Conservation (phyloP, 2,797 vertebrate species). For the Netta rufina region DNA sequence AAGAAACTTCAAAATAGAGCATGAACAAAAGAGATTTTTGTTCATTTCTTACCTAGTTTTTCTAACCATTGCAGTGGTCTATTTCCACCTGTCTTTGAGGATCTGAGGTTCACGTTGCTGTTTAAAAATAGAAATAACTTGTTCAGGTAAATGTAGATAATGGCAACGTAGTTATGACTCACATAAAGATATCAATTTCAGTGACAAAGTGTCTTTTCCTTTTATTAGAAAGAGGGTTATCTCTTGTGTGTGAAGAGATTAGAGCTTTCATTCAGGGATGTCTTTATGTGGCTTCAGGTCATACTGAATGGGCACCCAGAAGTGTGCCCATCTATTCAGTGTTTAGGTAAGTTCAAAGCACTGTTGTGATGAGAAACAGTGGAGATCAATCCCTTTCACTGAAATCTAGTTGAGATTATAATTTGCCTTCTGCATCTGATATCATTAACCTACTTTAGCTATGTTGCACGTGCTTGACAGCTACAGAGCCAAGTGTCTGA, state of each 20-base stretch:
- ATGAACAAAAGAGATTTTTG: not conserved
- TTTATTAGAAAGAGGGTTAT: not conserved
- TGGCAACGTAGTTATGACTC: not conserved
- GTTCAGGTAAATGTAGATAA: not conserved
- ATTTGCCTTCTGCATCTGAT: not conserved
- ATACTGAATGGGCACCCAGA: not conserved
- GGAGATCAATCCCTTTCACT: not conserved
- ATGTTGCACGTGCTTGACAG: not conserved
- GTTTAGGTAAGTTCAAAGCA: not conserved
- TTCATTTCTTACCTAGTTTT: fast-evolving
- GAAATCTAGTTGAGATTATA: not conserved
- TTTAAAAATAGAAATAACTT: not conserved
- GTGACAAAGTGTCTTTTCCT: not conserved
- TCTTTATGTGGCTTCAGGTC: not conserved
- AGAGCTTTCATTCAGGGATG: not conserved
- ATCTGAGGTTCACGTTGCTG: not conserved
- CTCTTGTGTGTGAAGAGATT: not conserved
- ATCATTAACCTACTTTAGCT: conserved; percentile 1
- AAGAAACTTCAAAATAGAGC: not conserved
- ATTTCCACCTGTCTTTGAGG: not conserved
- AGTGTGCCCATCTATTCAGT: not conserved
- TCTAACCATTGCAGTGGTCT: not conserved
- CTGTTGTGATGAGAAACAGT: not conserved
- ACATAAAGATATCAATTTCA: not conserved
- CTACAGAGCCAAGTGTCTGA: not conserved